Conservation (phyloP, 2,113 vertebrate species). For the Loxodonta africana region DNA sequence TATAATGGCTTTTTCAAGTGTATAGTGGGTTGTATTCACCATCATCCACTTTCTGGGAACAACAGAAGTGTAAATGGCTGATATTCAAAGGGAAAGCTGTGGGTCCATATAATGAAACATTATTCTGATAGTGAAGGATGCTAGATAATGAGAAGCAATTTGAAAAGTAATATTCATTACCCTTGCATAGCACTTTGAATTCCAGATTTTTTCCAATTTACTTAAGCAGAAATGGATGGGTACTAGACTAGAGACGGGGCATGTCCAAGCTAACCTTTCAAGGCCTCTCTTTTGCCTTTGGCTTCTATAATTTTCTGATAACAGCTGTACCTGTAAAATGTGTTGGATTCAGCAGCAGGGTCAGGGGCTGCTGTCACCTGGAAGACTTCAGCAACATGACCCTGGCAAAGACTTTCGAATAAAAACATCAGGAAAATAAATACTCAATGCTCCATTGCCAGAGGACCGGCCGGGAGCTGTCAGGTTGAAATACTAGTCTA, state of each 20-base stretch:
- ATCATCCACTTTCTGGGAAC: neutral
- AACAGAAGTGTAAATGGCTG: neutral
- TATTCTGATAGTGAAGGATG: neutral
- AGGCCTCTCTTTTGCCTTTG: slow-evolving; percentile 47
- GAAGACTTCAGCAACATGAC: slow-evolving; percentile 77
- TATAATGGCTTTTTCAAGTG: slow-evolving; percentile 14
- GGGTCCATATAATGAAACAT: neutral
- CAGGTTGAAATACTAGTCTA: slow-evolving; percentile 84
- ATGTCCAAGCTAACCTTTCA: slow-evolving; percentile 51
- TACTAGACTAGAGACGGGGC: neutral
- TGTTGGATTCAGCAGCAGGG: slow-evolving; percentile 74
- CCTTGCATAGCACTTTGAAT: neutral
- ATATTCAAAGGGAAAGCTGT: neutral
- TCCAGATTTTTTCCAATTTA: slow-evolving; percentile 36
- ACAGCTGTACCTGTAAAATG: slow-evolving; percentile 77
- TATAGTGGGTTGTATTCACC: neutral
- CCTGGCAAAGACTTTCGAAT: slow-evolving; percentile 79
- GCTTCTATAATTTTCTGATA: slow-evolving; percentile 75
- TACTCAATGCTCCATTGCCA: slow-evolving; percentile 60
- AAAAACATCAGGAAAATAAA: slow-evolving; percentile 85
- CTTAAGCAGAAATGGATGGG: slow-evolving; percentile 38
- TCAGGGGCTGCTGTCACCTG: slow-evolving; percentile 77
- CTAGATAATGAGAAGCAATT: neutral
- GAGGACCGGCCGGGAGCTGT: slow-evolving; percentile 79
- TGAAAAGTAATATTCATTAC: neutral